Conservation (phyloP, 2,797 vertebrate genomes). For the Cirrhinus molitorella region DNA sequence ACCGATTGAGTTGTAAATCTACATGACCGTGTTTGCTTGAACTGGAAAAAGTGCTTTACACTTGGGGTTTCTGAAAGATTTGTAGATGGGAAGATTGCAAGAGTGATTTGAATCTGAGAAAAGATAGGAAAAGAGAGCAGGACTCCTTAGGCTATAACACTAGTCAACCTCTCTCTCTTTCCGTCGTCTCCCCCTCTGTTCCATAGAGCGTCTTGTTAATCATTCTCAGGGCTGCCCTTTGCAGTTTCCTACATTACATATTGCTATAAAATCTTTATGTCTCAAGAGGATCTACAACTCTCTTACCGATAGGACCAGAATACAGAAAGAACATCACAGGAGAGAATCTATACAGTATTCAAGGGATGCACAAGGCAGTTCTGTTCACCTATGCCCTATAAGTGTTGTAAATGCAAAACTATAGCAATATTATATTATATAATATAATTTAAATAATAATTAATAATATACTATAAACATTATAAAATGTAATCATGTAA, state of each 20-base stretch:
- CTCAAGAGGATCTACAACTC: conserved; percentile 19
- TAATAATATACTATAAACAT: too few relatives aligned
- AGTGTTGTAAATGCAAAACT: not conserved
- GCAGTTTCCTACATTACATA: conserved; percentile 36
- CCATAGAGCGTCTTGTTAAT: conserved; percentile 42
- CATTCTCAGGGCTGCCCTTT: conserved; percentile 44
- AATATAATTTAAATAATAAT: too few relatives aligned
- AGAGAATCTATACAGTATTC: not conserved
- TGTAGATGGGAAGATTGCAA: conserved; percentile 33
- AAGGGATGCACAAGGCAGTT: not conserved
- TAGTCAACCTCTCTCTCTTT: not conserved
- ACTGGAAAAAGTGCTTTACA: conserved; percentile 14
- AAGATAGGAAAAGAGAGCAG: conserved; percentile 15
- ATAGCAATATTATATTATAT: not conserved
- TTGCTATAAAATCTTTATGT: conserved; percentile 43
- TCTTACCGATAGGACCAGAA: conserved; percentile 1
- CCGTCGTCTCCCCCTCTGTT: conserved; percentile 11
- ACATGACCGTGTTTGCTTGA: not conserved
- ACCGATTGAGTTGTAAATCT: conserved; percentile 18
- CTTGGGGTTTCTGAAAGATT: conserved; percentile 13
- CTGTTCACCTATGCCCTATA: not conserved
- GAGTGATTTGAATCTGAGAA: conserved; percentile 38
- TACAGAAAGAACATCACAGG: conserved; percentile 29
- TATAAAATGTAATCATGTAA: too few relatives aligned
- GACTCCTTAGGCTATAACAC: not conserved